Base-by-base conservation (phyloP, 2,888 invertebrate genomes). In the Cerastis leucographa region DNA sequence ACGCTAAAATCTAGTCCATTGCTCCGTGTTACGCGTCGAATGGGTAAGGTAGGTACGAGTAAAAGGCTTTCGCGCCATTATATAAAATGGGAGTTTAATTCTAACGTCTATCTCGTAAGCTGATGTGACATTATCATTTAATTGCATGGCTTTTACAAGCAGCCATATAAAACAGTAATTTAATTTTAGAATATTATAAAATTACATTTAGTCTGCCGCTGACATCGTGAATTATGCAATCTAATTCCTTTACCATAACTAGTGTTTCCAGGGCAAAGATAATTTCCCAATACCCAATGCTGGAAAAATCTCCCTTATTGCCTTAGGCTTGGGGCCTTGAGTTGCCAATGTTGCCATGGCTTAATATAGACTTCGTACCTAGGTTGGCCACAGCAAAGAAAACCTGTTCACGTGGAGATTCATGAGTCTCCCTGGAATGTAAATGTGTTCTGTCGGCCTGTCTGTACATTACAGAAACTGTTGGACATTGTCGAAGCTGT, bases 11-110 rank as follows among this genome's bases (percentile, higher is more conserved):
- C 54, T 71, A 68, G 71, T 71, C 19, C 22, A 59, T 65, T 25
- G 59, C 40, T 29, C n/a, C 56, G 49, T 85, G 69, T 59, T 82
- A 82, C 42, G 56, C 64, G 71, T 66, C 64, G 46, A 67, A 54
- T 59, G 25, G 11, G 40, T 62, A 40, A 44, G 68, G 42, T 12
- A 56, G 56, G 71, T 44, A 67, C 44, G 71, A 84, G 56, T 49
- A 70, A 64, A 74, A 85, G 67, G 51, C 69, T 83, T 83, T 83
- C 84, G 78, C 83, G 73, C 83, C 83, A 83, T 71, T 68, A 54
- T n/a, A 66, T 62, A 54, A 62, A 83, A 71, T 74, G 61, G 86
- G 86, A 78, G 51, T 71, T 65, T 71, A 35, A 66, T 44, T 78
- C 40, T 71, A 56, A 62, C 62, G 44, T 62, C 17, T 61, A 8